Evolutionary conservation across 2,797 vertebrate genomes (phyloP).

Genomic region (Gallinago solitaria): DNA sequence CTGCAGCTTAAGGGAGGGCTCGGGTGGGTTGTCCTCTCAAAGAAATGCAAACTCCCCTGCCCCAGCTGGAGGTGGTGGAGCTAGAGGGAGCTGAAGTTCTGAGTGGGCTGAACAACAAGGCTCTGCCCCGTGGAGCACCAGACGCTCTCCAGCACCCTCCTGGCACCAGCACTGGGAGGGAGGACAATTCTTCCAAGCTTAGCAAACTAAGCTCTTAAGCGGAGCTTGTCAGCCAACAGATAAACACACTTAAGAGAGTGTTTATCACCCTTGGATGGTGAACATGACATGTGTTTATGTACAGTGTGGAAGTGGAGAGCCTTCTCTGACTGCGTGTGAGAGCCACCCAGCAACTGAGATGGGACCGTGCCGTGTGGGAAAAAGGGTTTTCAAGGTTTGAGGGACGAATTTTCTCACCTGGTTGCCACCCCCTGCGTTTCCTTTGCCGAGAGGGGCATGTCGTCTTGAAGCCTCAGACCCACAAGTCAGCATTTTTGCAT

Average conservation of each 20-base stretch:
- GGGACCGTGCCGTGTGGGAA: not conserved
- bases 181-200: not conserved
- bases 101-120: not conserved
- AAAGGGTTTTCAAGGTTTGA: not conserved
- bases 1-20: rapidly evolving
- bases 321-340: not conserved
- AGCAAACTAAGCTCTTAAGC: not conserved
- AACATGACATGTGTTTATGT: not conserved
- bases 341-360: not conserved
- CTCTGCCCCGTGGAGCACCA: not conserved
- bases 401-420: not conserved
- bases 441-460: not conserved
- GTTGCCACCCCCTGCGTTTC: not conserved
- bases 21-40: rapidly evolving
- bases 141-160: not conserved
- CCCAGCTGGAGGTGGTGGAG: rapidly evolving
- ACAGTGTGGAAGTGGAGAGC: not conserved
- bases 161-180: not conserved
- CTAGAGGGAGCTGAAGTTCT: not conserved
- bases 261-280: conserved; percentile 5
- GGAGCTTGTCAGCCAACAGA: not conserved
- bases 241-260: conserved; percentile 20
- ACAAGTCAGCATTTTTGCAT: not conserved
- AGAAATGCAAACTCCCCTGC: not conserved
- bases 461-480: rapidly evolving